phyloP scores from a whole-genome alignment of 2,888 invertebrate species.

The Nephrotoma guestfalica region DNA sequence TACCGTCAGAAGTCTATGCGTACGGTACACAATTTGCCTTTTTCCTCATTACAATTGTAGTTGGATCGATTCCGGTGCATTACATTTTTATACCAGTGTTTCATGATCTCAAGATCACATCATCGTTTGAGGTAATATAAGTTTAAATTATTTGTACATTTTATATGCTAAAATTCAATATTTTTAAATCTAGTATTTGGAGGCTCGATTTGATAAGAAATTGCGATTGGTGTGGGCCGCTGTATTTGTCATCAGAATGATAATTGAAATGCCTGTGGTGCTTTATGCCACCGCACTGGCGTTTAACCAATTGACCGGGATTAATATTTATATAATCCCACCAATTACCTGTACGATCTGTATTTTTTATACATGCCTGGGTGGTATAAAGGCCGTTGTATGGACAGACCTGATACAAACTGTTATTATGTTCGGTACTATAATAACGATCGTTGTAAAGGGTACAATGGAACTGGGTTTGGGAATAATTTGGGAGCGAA shows the following conservation, averaged over 20 bases:
- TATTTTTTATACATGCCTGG: not conserved
- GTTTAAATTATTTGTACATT: not conserved
- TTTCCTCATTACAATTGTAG: conserved; percentile 28
- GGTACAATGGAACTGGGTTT: not conserved
- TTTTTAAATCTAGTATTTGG: not conserved
- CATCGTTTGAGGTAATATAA: not conserved
- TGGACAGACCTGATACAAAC: not conserved
- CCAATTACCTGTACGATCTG: not conserved
- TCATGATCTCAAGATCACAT: not conserved
- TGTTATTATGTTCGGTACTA: not conserved
- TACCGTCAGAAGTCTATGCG: not conserved
- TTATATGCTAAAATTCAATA: not conserved
- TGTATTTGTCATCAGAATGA: not conserved
- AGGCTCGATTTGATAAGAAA: not conserved
- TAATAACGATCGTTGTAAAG: not conserved
- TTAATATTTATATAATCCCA: not conserved
- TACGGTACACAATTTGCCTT: conserved; percentile 37
- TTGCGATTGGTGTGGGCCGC: not conserved
- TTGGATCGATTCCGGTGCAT: conserved; percentile 39
- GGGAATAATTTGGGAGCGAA: not conserved
- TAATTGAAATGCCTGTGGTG: not conserved
- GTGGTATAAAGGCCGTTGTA: not conserved
- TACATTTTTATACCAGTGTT: not conserved
- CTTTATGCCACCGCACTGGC: not conserved
- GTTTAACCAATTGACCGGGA: not conserved